Base-by-base conservation (phyloP, 2,113 vertebrate species). In the Calidris pygmaea region DNA sequence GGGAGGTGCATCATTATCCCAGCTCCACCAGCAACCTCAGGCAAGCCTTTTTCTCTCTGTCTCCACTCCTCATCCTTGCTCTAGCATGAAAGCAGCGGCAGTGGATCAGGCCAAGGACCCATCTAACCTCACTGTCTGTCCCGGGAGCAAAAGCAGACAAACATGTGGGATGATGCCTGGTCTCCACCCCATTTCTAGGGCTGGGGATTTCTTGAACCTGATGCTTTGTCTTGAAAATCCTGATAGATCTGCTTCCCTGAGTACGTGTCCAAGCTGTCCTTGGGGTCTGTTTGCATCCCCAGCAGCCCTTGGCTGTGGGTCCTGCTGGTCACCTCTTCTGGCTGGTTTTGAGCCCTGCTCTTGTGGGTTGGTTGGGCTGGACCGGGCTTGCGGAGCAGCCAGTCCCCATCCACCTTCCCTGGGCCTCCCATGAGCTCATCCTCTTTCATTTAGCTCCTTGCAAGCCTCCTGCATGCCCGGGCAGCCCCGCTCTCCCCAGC, bases 381-480 rank as follows among this genome's bases (percentile, higher is more conserved):
- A 30, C 27, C 6, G 9, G 53, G 10, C 37, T 71, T 10, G 29
- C 2, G 14, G 19, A 47, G 47, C 50, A 11, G 68, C 14, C 83
- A 6, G 7, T 37, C 45, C 68, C 63, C 17, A 3, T 70, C 59
- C 75, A 7, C 79, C 68, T 63, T 90, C 17, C 55, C 27, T 60
- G 24, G 41, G 26, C 76, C 92, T 73, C 73, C 81, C 6, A 11
- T 89, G 89, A 91, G 78, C 87, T 95, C 95, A 89, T 65, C 32
- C 2, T 6, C 18, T 37, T 48, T 13, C 16, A 8, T 14, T 45
- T 4, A 2, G 34, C 34, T 76, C 52, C 43, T 60, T 23, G 84
- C 59, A 6, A 41, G 94, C 59, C 4, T 5, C 3, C 35, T 30
- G 94, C 92, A 1, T 92, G 96, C 79, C 96, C 14, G 17, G 90